phyloP scores from a whole-genome alignment of 1,140 invertebrate genomes.

The Drosophila guanche region DNA sequence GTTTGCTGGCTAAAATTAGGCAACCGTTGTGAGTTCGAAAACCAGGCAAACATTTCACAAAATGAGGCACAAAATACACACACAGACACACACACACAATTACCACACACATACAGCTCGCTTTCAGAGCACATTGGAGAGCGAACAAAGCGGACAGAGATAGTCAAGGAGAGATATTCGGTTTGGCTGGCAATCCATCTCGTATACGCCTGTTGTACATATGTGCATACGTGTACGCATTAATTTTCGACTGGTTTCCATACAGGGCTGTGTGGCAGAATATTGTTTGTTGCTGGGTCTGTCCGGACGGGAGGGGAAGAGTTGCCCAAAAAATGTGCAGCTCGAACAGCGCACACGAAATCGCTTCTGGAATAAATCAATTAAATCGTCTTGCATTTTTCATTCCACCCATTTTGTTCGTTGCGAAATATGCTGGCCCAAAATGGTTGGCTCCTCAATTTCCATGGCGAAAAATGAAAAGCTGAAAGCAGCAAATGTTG shows the following conservation, averaged over 20 bases:
- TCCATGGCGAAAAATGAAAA: constrained; percentile 48
- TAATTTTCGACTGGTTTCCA: too few relatives aligned
- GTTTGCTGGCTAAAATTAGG: constrained; percentile 41
- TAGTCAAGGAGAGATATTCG: background rate
- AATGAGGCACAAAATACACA: constrained; percentile 52
- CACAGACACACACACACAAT: background rate
- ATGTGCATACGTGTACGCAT: too few relatives aligned
- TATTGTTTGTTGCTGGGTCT: too few relatives aligned
- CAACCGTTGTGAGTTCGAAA: constrained; percentile 53
- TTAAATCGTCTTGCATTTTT: constrained; percentile 34
- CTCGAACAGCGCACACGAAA: constrained; percentile 3
- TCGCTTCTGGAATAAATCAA: constrained; percentile 34
- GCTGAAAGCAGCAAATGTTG: constrained; percentile 31
- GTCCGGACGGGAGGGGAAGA: too few relatives aligned
- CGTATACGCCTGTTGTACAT: too few relatives aligned
- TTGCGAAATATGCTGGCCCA: constrained; percentile 15
- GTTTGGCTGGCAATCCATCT: too few relatives aligned
- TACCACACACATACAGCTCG: background rate
- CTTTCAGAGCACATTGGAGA: constrained; percentile 1
- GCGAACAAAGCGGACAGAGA: background rate
- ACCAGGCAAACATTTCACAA: constrained; percentile 58
- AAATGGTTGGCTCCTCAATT: constrained; percentile 25
- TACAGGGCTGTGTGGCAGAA: too few relatives aligned
- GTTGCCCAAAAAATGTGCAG: constrained; percentile 1
- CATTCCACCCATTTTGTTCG: constrained; percentile 10